These are phyloP conservation scores for Cyphomyrus discorhynchus DNA, from an alignment of 2,113 vertebrate species.

Conservation along the genomic window DNA sequence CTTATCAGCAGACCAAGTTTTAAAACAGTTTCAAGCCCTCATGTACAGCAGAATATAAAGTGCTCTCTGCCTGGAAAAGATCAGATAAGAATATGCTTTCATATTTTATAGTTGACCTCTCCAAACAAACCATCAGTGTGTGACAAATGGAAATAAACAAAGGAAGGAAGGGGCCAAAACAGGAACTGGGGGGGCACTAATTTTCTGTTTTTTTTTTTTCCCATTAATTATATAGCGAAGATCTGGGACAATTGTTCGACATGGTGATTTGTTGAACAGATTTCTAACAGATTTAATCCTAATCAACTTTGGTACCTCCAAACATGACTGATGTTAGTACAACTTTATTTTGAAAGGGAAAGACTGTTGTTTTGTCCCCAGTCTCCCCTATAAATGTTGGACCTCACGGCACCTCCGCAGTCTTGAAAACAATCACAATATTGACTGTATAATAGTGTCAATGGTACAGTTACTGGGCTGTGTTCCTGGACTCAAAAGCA, in stretches of 20 bases:
- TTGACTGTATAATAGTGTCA: no score
- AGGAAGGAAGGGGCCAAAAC: neutral
- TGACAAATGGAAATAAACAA: neutral
- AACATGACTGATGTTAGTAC: no score
- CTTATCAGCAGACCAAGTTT: neutral
- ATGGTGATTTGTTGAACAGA: neutral
- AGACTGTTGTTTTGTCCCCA: neutral
- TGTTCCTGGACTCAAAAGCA: neutral
- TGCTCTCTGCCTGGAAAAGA: neutral
- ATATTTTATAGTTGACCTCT: neutral
- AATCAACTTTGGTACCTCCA: neutral
- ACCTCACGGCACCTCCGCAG: no score
- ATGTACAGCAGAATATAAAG: neutral
- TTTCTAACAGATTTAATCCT: neutral
- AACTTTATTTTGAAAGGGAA: no score
- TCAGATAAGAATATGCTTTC: neutral
- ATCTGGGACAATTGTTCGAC: neutral
- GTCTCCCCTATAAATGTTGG: neutral
- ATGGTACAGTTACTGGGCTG: neutral
- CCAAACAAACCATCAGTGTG: neutral
- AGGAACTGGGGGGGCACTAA: neutral
- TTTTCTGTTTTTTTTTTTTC: neutral
- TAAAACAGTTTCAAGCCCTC: neutral
- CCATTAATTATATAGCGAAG: neutral
- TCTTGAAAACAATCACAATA: no score